Evolutionary conservation across 2,113 vertebrate genomes (phyloP), one percentile per base, ranked within the genome.

Genomic region (Cyphomyrus discorhynchus): DNA sequence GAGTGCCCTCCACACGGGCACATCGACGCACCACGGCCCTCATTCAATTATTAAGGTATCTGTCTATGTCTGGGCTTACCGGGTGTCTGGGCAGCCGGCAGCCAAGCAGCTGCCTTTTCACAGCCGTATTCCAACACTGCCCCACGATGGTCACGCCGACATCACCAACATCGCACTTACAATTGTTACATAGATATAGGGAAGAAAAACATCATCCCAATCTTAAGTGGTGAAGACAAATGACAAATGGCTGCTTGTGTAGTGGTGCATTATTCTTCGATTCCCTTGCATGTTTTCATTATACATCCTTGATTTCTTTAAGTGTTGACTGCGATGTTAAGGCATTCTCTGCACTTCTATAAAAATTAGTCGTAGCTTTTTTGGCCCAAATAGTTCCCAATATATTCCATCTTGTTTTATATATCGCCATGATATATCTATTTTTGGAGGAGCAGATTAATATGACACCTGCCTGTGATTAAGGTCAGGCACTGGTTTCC

Each of bases 1-100:
- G 90, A 88, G 90, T 93, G 92, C 91, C 92, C 90, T 86, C 88
- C 89, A 91, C 85, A 86, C 91, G 90, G 82, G 88, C 89, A 91
- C 87, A 88, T 91, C 35, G 8, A 24, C 85, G 66, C 2, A 53
- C 0, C 88, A 88, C 2, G 17, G 90, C 66, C 77, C 89, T 86
- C 53, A 53, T 91, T 92, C 90, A 91, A 77, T 92, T 91, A 91
- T 93, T 92, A 89, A 92, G 86, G n/a, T 5, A 27, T 70, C 62
- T 31, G n/a, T 70, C 9, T 15, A 1, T 70, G n/a, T 70, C 62
- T 31, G n/a, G 27, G n/a, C 62, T 3, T 1, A 70, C 10, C 11
- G 27, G 27, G 62, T 13, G n/a, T 70, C 11, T 10, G 4, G 62
- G n/a, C 58, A 27, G 8, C 58, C 9, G 58, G 9, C 62, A 70